A percentile compares a stretch with the other conserved stretches of the same genome.
These are phyloP conservation scores for Euthynnus affinis DNA, from an alignment of 2,797 vertebrate genomes.

Conservation along the genomic window DNA sequence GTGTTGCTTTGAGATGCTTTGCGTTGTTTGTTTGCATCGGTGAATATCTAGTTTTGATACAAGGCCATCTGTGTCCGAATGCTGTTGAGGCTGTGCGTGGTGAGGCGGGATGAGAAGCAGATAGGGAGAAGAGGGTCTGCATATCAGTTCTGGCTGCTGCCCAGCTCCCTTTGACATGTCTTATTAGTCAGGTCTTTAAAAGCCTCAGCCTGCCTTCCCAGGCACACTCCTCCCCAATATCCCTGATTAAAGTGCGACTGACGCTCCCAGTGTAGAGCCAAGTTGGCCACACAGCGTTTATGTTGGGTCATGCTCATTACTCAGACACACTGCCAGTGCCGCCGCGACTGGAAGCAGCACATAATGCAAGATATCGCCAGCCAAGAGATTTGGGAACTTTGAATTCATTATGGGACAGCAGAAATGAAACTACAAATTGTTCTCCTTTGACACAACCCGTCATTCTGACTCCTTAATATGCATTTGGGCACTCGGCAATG, in stretches of 20 bases:
- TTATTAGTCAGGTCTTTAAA: conserved; percentile 85
- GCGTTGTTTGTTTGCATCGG: conserved; percentile 56
- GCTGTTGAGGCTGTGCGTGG: conserved; percentile 26
- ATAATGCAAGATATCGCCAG: conserved; percentile 59
- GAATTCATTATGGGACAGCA: conserved; percentile 67
- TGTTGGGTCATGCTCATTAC: conserved; percentile 84
- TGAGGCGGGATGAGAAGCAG: conserved; percentile 57
- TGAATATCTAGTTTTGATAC: conserved; percentile 58
- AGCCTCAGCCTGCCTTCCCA: conserved; percentile 75
- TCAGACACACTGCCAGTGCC: conserved; percentile 71
- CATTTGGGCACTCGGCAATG: conserved; percentile 38
- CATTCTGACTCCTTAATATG: conserved; percentile 63
- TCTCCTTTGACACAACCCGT: conserved; percentile 66
- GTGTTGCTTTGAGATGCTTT: conserved; percentile 46
- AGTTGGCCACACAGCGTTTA: conserved; percentile 82
- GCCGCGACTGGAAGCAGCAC: conserved; percentile 53
- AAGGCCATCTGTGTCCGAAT: conserved; percentile 66
- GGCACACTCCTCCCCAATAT: conserved; percentile 82
- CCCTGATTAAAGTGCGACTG: conserved; percentile 84
- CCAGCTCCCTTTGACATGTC: conserved; percentile 81
- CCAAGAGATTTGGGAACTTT: conserved; percentile 67
- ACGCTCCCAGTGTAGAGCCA: conserved; percentile 75
- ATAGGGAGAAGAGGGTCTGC: conserved; percentile 63
- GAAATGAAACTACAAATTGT: conserved; percentile 70
- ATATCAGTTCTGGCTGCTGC: conserved; percentile 74